These are phyloP conservation scores for Alligator sinensis DNA, from an alignment of 2,113 vertebrate genomes.

Conservation along the genomic window DNA sequence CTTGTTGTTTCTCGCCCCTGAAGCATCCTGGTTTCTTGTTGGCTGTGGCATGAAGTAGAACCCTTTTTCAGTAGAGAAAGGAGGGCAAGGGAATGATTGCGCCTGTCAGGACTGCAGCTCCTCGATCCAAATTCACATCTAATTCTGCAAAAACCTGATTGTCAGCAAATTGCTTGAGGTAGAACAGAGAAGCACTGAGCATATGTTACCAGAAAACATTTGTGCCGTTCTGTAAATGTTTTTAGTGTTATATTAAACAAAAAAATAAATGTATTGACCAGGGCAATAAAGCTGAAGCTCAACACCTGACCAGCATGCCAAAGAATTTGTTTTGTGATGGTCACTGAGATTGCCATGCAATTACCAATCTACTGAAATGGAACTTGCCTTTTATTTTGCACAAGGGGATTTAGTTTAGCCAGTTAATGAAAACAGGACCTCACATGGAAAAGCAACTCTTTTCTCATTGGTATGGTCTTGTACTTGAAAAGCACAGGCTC, in stretches of 20 bases:
- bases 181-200: constrained; percentile 51
- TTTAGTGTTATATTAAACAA: constrained; percentile 43
- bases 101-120: constrained; percentile 56
- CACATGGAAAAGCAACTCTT: constrained; percentile 20
- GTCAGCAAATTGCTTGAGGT: constrained; percentile 71
- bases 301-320: not conserved
- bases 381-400: constrained; percentile 28
- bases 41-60: constrained; percentile 12
- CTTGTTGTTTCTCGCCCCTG: constrained; percentile 32
- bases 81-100: constrained; percentile 39
- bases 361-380: constrained; percentile 19
- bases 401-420: not conserved
- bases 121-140: constrained; percentile 61
- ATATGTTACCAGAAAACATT: constrained; percentile 59
- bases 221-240: constrained; percentile 69
- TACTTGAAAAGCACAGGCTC: constrained; percentile 29
- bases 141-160: constrained; percentile 61
- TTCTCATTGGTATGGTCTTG: not conserved
- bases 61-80: constrained; percentile 35
- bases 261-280: constrained; percentile 20
- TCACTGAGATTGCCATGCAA: not conserved
- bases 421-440: constrained; percentile 44
- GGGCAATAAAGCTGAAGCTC: not conserved
- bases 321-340: not conserved
- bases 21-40: constrained; percentile 55